Percentiles rank a stretch among this genome's conserved stretches.
phyloP scores from a whole-genome alignment of 2,113 vertebrate genomes.

The Podarcis cretensis region DNA sequence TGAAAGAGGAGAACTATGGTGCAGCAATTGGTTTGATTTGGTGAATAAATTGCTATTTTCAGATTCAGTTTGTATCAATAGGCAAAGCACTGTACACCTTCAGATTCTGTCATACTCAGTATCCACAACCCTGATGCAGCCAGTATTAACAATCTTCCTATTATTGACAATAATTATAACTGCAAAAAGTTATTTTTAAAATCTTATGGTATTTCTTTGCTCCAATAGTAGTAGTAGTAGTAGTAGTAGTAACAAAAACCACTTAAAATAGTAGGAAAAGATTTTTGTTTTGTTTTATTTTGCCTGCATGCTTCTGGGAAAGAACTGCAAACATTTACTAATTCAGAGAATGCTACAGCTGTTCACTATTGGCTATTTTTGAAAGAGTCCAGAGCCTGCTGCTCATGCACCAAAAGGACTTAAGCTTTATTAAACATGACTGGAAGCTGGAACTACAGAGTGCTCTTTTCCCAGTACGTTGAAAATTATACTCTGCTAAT shows the following conservation, averaged over 20 bases:
- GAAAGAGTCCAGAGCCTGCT: constrained; percentile 55
- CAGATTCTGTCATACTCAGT: constrained; percentile 70
- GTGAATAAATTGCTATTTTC: constrained; percentile 83
- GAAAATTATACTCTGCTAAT: constrained; percentile 61
- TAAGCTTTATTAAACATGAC: constrained; percentile 68
- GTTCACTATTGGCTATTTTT: constrained; percentile 60
- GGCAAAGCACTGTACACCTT: constrained; percentile 75
- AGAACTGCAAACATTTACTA: constrained; percentile 44
- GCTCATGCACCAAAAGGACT: constrained; percentile 56
- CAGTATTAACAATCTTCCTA: constrained; percentile 67
- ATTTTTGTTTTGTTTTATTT: not conserved
- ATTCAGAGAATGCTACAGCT: constrained; percentile 51
- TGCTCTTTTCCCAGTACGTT: constrained; percentile 46
- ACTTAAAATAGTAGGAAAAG: not conserved
- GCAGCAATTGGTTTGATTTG: constrained; percentile 80
- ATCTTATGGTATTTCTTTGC: not conserved
- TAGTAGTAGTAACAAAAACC: too few species aligned
- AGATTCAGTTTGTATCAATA: constrained; percentile 84
- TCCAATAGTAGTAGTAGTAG: too few species aligned
- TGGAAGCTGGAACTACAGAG: constrained; percentile 51
- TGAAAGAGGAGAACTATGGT: constrained; percentile 72
- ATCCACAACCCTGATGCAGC: constrained; percentile 58
- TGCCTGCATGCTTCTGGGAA: constrained; percentile 42
- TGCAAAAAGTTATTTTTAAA: not conserved
- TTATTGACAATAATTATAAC: constrained; percentile 59